phyloP scores from a whole-genome alignment of 30 jellyfish, hydroid and myxozoan species.

The Clytia hemisphaerica region DNA sequence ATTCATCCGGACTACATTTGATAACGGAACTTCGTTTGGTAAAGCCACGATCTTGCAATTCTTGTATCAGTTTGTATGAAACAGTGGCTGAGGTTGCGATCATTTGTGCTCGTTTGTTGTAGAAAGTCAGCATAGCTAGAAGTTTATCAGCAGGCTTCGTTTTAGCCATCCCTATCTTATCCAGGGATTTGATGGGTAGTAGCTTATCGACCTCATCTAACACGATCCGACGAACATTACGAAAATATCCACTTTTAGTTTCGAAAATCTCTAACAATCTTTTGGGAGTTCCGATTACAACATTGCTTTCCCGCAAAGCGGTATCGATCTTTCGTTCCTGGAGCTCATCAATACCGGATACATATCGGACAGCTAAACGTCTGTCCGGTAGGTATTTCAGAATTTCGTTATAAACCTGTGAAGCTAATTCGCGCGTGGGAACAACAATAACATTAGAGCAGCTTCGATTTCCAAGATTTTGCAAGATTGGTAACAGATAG shows the following conservation, averaged over 20 bases:
- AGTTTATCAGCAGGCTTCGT: conserved; percentile 63
- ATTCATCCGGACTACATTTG: conserved; percentile 31
- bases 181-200: conserved; percentile 48
- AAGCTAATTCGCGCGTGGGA: conserved; percentile 94
- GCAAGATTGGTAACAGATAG: conserved; percentile 65
- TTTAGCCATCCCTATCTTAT: conserved; percentile 20
- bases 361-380: conserved; percentile 15
- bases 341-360: conserved; percentile 51
- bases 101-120: conserved; percentile 23
- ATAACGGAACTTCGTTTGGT: conserved; percentile 29
- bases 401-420: conserved; percentile 65
- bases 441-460: conserved; percentile 68
- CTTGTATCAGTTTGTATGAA: conserved; percentile 34
- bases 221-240: conserved; percentile 53
- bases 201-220: conserved; percentile 85
- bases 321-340: conserved; percentile 26
- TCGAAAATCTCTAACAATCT: conserved; percentile 40
- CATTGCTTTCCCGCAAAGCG: conserved; percentile 34
- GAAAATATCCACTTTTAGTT: conserved; percentile 52
- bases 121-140: conserved; percentile 40
- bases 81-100: conserved; percentile 94
- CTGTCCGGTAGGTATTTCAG: conserved; percentile 13
- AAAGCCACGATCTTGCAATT: conserved; percentile 66
- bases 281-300: conserved; percentile 83
- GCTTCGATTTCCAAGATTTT: conserved; percentile 35